Conservation (phyloP, 2,113 vertebrate genomes). For the Scolopax mira region DNA sequence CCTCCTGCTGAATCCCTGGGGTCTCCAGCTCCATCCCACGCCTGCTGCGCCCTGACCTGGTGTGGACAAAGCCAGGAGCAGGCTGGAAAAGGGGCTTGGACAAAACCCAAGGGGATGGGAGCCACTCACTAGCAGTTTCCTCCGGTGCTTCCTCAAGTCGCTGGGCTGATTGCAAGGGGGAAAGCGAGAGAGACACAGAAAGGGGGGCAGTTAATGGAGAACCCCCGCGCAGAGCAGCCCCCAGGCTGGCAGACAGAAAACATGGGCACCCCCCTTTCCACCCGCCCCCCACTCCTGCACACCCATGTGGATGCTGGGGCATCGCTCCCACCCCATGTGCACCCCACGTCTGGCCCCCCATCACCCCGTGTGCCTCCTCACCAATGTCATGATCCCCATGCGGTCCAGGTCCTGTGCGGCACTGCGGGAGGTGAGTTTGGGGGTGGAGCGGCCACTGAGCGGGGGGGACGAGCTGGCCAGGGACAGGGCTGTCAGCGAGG, state of each 20-base stretch:
- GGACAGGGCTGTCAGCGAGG: constrained; percentile 91
- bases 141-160: constrained; percentile 95
- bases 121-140: constrained; percentile 91
- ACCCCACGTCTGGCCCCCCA: background rate
- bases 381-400: constrained; percentile 92
- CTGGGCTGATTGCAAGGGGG: constrained; percentile 85
- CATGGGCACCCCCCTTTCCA: background rate
- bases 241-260: background rate
- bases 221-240: background rate
- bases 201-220: constrained; percentile 51
- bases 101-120: constrained; percentile 33
- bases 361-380: constrained; percentile 45
- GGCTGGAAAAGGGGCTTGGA: constrained; percentile 62
- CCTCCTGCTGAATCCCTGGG: constrained; percentile 41
- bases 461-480: constrained; percentile 90
- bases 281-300: background rate
- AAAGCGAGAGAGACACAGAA: constrained; percentile 71
- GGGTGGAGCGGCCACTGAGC: constrained; percentile 87
- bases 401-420: constrained; percentile 92
- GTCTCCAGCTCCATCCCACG: constrained; percentile 62
- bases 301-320: accelerated
- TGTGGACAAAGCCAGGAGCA: constrained; percentile 58
- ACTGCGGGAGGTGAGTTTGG: constrained; percentile 86
- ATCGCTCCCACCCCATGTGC: background rate
- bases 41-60: constrained; percentile 62